Evolutionary conservation across 1,140 invertebrate genomes (phyloP).

Genomic region (Muscidifurax raptorellus): DNA sequence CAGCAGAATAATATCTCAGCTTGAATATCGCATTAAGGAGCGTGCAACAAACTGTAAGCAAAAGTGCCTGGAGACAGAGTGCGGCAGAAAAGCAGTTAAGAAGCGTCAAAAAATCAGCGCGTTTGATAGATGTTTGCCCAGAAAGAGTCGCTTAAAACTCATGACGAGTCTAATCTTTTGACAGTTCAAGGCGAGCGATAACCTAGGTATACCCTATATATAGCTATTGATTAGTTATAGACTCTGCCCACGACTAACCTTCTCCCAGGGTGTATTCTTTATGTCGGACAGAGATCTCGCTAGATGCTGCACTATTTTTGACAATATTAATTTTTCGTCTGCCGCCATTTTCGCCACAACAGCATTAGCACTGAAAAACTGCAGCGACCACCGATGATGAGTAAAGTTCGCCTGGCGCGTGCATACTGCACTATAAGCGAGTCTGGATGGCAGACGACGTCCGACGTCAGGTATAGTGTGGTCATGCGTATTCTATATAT

Average conservation of each 20-base stretch:
- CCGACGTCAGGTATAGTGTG: no score
- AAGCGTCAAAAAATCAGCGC: not conserved
- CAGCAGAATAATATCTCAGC: no score
- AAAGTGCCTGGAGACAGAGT: no score
- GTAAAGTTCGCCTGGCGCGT: no score
- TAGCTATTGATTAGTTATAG: not conserved
- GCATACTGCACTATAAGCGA: no score
- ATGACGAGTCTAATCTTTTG: constrained; percentile 24
- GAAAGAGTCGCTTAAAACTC: not conserved
- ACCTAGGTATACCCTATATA: not conserved
- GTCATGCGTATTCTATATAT: no score
- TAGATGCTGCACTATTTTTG: constrained; percentile 90
- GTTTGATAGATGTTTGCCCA: not conserved
- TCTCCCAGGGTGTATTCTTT: constrained; percentile 91
- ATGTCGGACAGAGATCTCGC: constrained; percentile 90
- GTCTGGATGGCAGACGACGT: no score
- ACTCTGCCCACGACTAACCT: constrained; percentile 77
- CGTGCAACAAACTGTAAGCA: no score
- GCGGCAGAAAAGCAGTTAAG: no score
- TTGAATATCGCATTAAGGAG: no score
- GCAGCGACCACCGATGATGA: not conserved
- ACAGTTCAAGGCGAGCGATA: not conserved
- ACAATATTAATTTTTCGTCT: constrained; percentile 88
- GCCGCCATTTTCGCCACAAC: constrained; percentile 71
- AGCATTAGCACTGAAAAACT: not conserved